These are phyloP conservation scores for Anaspis maculata DNA, from an alignment of 2,888 invertebrate genomes.

Conservation along the genomic window DNA sequence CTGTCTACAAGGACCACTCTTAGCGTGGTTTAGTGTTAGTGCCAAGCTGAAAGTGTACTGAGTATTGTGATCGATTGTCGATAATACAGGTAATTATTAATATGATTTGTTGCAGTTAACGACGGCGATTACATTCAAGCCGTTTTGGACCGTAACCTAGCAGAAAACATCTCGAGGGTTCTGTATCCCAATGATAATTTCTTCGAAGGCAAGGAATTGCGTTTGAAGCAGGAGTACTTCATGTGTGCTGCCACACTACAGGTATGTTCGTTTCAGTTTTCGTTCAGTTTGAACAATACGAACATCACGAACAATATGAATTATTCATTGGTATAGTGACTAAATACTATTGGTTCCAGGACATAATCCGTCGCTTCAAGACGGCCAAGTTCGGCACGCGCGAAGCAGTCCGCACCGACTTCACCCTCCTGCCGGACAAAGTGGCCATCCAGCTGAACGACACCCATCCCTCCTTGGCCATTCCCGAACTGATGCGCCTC, in stretches of 20 bases:
- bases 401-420: constrained; percentile 77
- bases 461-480: constrained; percentile 96
- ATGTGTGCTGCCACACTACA: constrained; percentile 96
- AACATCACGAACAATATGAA: too few relatives aligned
- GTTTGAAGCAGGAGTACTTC: constrained; percentile 98
- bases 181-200: constrained; percentile 99
- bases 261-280: too few relatives aligned
- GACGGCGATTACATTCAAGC: constrained; percentile 99
- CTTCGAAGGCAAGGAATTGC: constrained; percentile 97
- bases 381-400: constrained; percentile 85
- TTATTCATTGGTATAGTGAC: too few relatives aligned
- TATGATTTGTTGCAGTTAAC: constrained; percentile 79
- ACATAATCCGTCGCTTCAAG: constrained; percentile 94
- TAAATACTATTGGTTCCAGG: too few relatives aligned
- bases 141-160: constrained; percentile 93
- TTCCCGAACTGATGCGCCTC: constrained; percentile 94
- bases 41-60: too few relatives aligned
- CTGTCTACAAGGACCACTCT: too few relatives aligned
- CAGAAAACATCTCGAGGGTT: constrained; percentile 96
- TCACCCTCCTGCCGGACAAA: constrained; percentile 88
- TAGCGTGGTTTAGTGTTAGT: too few relatives aligned
- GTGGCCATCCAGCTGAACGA: constrained; percentile 98
- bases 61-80: too few relatives aligned
- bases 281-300: too few relatives aligned
- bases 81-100: too few relatives aligned